Evolutionary conservation across 2,888 invertebrate species (phyloP).

Genomic region (Clivina fossor): DNA sequence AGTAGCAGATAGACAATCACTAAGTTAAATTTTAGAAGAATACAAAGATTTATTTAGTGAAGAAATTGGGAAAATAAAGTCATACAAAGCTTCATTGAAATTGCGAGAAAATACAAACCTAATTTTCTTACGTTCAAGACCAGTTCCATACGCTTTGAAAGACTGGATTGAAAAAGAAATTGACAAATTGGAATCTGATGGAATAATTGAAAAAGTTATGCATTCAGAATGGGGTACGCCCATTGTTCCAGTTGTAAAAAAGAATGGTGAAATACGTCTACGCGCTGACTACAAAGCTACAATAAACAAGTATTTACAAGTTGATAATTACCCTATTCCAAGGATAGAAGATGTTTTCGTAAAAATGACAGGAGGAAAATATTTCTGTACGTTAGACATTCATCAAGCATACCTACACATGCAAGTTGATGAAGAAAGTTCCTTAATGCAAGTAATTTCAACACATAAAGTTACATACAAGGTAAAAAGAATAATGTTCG

Average conservation of each 20-base stretch:
- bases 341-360: constrained; percentile 37
- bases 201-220: not conserved
- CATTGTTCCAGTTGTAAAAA: constrained; percentile 24
- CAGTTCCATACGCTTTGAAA: constrained; percentile 10
- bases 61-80: constrained; percentile 1
- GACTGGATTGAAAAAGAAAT: constrained; percentile 5
- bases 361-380: constrained; percentile 36
- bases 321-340: constrained; percentile 44
- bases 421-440: constrained; percentile 36
- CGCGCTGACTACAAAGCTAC: constrained; percentile 24
- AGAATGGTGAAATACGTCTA: constrained; percentile 25
- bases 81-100: constrained; percentile 4
- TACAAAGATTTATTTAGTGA: constrained; percentile 13
- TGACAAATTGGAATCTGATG: constrained; percentile 23
- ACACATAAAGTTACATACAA: constrained; percentile 44
- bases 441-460: constrained; percentile 37
- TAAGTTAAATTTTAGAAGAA: not conserved
- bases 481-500: constrained; percentile 44
- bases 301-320: constrained; percentile 24
- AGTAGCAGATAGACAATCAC: not conserved
- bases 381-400: constrained; percentile 39
- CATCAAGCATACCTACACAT: constrained; percentile 39
- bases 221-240: constrained; percentile 20
- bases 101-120: constrained; percentile 6
- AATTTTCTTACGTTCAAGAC: constrained; percentile 5